phyloP scores from a whole-genome alignment of 2,797 vertebrate genomes.

The Adelosebastes latens region DNA sequence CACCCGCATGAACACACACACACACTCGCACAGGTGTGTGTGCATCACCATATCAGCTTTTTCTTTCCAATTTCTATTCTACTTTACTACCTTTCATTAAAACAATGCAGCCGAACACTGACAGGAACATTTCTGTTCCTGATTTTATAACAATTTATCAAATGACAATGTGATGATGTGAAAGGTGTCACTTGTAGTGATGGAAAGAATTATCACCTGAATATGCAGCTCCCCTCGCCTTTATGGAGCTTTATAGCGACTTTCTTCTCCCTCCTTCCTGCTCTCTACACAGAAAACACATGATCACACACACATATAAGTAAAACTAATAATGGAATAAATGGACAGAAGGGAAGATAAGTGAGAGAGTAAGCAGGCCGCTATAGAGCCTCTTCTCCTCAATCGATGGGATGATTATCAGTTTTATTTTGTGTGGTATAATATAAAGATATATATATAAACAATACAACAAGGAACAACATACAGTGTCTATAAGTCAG shows the following conservation, averaged over 20 bases:
- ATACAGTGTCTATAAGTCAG: no score
- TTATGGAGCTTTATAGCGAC: background rate
- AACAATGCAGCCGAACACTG: background rate
- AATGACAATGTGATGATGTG: background rate
- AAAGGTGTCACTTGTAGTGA: background rate
- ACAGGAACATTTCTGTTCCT: background rate
- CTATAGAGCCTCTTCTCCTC: no score
- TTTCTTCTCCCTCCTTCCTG: no score
- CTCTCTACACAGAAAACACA: no score
- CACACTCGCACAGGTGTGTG: background rate
- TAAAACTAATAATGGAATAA: no score
- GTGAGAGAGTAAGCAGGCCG: no score
- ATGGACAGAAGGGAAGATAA: no score
- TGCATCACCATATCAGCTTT: background rate
- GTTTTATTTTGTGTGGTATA: no score
- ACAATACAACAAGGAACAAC: no score
- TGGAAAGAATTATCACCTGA: background rate
- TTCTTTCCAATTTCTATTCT: background rate
- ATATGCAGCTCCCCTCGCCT: background rate
- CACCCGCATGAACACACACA: background rate
- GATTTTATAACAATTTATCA: background rate
- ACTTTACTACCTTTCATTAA: background rate
- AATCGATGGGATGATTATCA: no score
- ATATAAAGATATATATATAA: no score
- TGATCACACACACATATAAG: no score